These are phyloP conservation scores for Oceanodroma leucorhoa DNA, from an alignment of 2,797 vertebrate genomes.

Conservation along the genomic window DNA sequence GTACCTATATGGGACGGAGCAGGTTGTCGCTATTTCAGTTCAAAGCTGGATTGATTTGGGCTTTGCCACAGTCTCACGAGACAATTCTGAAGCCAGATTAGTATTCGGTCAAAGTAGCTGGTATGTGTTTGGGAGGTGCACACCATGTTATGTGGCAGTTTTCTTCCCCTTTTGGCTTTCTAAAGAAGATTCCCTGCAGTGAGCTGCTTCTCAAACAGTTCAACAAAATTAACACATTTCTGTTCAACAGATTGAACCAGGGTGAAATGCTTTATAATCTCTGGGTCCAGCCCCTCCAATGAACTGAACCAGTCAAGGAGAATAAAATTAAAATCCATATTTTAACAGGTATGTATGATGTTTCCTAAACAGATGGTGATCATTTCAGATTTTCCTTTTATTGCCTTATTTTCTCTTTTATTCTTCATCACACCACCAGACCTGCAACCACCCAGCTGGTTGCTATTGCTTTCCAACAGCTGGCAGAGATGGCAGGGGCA, in stretches of 20 bases:
- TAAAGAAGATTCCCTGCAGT: not conserved
- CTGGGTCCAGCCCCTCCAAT: not conserved
- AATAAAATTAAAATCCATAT: conserved; percentile 1
- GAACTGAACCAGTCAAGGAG: not conserved
- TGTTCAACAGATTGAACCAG: not conserved
- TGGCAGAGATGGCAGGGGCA: conserved; percentile 13
- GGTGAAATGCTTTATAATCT: not conserved
- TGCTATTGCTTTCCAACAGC: conserved; percentile 46
- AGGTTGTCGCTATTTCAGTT: not conserved
- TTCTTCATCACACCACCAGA: not conserved
- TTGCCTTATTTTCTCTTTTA: conserved; percentile 23
- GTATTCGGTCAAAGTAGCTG: not conserved
- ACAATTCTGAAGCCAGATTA: not conserved
- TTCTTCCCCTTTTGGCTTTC: not conserved
- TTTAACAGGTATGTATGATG: conserved; percentile 37
- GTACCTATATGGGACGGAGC: not conserved
- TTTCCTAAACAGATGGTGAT: conserved; percentile 40
- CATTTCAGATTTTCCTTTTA: conserved; percentile 22
- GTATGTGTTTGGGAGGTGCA: not conserved
- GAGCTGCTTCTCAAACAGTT: not conserved
- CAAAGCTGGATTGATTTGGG: not conserved
- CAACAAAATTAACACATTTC: not conserved
- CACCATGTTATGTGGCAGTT: not conserved
- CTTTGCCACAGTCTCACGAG: not conserved
- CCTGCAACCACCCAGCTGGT: conserved; percentile 32